Evolutionary conservation across 2,797 vertebrate genomes (phyloP).

Genomic region (Pangasius macronema): DNA sequence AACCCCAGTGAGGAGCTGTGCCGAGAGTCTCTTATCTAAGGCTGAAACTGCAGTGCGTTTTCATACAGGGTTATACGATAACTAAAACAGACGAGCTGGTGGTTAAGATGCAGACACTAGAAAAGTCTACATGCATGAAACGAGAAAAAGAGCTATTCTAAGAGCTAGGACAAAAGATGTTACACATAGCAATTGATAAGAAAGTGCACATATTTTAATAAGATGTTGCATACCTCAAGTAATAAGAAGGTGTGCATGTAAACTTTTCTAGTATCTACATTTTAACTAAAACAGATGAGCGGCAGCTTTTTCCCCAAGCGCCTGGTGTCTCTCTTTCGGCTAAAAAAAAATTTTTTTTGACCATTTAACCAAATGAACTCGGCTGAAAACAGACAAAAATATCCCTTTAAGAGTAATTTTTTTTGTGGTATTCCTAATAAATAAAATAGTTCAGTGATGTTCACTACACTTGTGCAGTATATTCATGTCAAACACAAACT

Average conservation of each 20-base stretch:
- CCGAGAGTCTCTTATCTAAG: neutral
- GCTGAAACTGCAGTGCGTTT: neutral
- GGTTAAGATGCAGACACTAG: neutral
- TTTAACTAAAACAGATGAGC: neutral
- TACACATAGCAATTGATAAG: no score
- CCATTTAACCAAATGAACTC: no score
- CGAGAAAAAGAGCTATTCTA: neutral
- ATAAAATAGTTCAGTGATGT: neutral
- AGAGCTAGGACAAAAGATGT: neutral
- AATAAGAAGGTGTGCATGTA: neutral
- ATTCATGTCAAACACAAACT: neutral
- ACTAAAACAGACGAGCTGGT: neutral
- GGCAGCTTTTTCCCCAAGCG: neutral
- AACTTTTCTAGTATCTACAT: neutral
- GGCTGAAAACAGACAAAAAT: no score
- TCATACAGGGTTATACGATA: neutral
- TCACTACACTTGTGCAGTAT: neutral
- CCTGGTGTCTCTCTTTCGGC: neutral
- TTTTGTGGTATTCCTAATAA: neutral
- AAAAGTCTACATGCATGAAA: neutral
- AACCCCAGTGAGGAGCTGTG: no score
- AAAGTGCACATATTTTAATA: neutral
- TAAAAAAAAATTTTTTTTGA: neutral
- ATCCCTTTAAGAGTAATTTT: neutral
- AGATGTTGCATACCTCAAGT: neutral